Percentiles rank a stretch among this genome's conserved stretches.
Conservation (phyloP, 2,888 invertebrate species). For the Orthosia incerta region DNA sequence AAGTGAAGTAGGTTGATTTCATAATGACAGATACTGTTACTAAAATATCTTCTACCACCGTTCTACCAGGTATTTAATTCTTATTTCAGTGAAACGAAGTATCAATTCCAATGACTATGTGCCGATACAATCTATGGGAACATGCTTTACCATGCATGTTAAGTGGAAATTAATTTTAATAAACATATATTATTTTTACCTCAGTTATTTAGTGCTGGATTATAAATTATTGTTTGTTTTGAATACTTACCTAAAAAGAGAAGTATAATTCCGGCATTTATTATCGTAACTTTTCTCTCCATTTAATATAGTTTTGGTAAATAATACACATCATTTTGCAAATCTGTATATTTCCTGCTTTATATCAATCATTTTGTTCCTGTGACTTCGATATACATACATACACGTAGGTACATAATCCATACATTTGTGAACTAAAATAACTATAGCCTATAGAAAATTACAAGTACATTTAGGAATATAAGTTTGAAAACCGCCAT, state of each 20-base stretch:
- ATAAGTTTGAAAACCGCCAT: constrained; percentile 52
- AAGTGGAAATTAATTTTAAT: not conserved
- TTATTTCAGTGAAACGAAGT: not conserved
- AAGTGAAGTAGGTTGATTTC: not conserved
- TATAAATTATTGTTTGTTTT: constrained; percentile 13
- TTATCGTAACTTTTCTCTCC: not conserved
- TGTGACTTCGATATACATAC: constrained; percentile 71
- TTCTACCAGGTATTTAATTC: not conserved
- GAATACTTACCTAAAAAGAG: constrained; percentile 44
- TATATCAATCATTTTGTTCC: constrained; percentile 76
- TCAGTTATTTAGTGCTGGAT: constrained; percentile 24
- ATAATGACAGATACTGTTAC: not conserved
- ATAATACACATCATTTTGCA: constrained; percentile 77
- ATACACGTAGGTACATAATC: constrained; percentile 72
- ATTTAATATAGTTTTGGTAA: constrained; percentile 23
- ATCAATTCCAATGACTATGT: not conserved
- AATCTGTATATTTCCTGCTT: constrained; percentile 83
- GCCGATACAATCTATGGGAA: not conserved
- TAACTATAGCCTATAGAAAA: constrained; percentile 71
- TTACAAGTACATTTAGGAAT: constrained; percentile 65
- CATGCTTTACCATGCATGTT: constrained; percentile 35
- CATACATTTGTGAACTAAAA: constrained; percentile 71
- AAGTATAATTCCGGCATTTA: not conserved
- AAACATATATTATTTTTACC: not conserved
- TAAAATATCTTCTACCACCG: not conserved